phyloP scores from a whole-genome alignment of 2,113 vertebrate genomes.

The Plecturocebus donacophilus region DNA sequence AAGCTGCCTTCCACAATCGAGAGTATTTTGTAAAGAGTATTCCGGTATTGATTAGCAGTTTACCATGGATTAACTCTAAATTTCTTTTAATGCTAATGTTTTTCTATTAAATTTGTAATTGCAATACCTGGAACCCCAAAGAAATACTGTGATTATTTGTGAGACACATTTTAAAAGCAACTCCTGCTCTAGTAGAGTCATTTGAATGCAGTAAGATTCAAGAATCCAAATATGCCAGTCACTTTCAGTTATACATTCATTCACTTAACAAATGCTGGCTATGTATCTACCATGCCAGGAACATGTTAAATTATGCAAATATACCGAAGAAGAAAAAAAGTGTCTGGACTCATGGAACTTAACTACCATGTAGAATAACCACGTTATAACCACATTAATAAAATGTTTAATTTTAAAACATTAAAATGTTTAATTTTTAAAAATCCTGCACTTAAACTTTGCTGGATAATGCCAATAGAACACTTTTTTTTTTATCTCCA shows the following conservation, averaged over 20 bases:
- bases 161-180: background rate
- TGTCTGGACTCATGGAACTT: background rate
- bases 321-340: background rate
- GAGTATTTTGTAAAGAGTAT: background rate
- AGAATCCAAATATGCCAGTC: background rate
- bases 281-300: background rate
- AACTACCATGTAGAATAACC: background rate
- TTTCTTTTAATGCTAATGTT: background rate
- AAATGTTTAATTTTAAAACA: background rate
- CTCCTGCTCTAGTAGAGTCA: background rate
- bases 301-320: background rate
- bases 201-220: background rate
- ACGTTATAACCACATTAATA: background rate
- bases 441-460: background rate
- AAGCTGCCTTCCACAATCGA: background rate
- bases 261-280: background rate
- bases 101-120: background rate
- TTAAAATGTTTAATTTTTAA: too few species aligned
- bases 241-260: background rate
- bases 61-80: background rate
- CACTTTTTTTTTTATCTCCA: background rate
- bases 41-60: background rate
- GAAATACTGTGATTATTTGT: background rate
- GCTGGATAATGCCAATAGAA: background rate
- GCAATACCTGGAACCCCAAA: background rate